These are phyloP conservation scores for Myocastor coypus DNA, from an alignment of 2,113 vertebrate genomes.

Conservation along the genomic window DNA sequence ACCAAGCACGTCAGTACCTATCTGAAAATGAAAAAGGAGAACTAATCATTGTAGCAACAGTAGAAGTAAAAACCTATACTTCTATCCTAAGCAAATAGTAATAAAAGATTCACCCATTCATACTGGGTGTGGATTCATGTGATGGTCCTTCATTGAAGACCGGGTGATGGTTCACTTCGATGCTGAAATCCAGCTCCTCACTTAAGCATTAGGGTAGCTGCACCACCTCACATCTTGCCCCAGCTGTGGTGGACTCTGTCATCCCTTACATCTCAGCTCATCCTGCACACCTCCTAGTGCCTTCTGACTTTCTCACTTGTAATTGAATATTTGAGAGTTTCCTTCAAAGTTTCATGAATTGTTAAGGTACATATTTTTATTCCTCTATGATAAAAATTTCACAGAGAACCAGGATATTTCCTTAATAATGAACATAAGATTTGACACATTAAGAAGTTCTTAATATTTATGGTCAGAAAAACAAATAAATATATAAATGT, in stretches of 20 bases:
- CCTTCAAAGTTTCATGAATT: not conserved
- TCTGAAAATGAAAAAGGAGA: not conserved
- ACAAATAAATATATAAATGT: not conserved
- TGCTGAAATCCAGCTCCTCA: not conserved
- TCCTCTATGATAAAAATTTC: not conserved
- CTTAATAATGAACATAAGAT: not conserved
- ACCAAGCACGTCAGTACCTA: not conserved
- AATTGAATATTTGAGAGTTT: not conserved
- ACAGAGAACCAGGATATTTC: not conserved
- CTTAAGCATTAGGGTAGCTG: not conserved
- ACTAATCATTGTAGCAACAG: not conserved
- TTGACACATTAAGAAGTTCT: not conserved
- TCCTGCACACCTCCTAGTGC: not conserved
- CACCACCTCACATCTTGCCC: not conserved
- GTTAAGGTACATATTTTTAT: not conserved
- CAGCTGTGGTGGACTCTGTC: not conserved
- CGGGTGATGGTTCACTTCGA: not conserved
- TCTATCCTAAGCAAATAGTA: not conserved
- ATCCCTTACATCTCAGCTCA: not conserved
- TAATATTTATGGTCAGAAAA: not conserved
- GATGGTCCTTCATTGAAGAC: not conserved
- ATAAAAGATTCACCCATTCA: not conserved
- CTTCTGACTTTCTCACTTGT: not conserved
- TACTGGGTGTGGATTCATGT: not conserved
- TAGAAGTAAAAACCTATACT: not conserved